Conservation (phyloP, 2,888 invertebrate species). For the Scaptomyza cyrtandrae region DNA sequence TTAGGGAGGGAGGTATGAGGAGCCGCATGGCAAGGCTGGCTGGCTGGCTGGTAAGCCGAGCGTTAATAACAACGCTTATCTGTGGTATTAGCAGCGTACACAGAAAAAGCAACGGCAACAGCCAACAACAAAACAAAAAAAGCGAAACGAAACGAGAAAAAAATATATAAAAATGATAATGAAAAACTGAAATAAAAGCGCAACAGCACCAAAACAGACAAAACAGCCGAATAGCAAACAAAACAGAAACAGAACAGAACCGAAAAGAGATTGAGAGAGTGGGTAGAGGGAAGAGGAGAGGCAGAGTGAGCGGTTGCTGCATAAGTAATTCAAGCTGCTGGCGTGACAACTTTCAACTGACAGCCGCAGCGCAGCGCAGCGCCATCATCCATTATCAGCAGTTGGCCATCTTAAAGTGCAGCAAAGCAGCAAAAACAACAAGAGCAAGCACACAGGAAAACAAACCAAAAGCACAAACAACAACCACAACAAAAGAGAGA, state of each 20-base stretch:
- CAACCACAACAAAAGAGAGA: slow-evolving; percentile 19
- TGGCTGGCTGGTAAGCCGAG: slow-evolving; percentile 71
- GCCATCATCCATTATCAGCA: slow-evolving; percentile 81
- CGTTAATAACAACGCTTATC: slow-evolving; percentile 82
- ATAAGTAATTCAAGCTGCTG: slow-evolving; percentile 75
- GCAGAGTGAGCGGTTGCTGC: slow-evolving; percentile 28
- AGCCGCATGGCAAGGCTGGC: slow-evolving; percentile 7
- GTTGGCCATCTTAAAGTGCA: slow-evolving; percentile 79
- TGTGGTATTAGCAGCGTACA: slow-evolving; percentile 74
- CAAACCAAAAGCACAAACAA: slow-evolving; percentile 9
- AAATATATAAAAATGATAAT: slow-evolving; percentile 67
- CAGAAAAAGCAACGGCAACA: slow-evolving; percentile 50
- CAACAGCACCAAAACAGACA: slow-evolving; percentile 67
- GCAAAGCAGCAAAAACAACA: slow-evolving; percentile 51
- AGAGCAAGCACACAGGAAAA: slow-evolving; percentile 30
- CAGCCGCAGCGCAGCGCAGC: slow-evolving; percentile 68
- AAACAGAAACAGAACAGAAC: slow-evolving; percentile 32
- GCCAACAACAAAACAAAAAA: slow-evolving; percentile 15
- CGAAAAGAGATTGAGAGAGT: neutral
- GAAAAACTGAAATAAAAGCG: slow-evolving; percentile 79
- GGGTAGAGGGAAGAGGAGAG: neutral
- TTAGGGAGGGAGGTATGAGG: neutral
- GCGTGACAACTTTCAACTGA: slow-evolving; percentile 79
- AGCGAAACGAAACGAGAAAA: slow-evolving; percentile 4
- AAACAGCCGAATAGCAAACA: slow-evolving; percentile 53